These are phyloP conservation scores for Cygnus buccinator DNA, from an alignment of 2,113 vertebrate species.

Conservation along the genomic window DNA sequence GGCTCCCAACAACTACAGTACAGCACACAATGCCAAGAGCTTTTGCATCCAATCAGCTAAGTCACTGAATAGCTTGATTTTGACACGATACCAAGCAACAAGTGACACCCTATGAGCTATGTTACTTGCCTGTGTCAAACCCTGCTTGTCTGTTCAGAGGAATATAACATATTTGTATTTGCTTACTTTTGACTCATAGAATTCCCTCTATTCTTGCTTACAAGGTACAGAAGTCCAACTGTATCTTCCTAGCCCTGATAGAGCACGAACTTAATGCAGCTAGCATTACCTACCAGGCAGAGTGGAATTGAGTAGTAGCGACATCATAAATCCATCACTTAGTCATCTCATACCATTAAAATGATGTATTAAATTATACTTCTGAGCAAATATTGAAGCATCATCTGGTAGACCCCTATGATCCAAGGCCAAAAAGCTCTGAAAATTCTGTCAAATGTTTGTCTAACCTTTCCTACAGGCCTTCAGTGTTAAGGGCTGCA, in stretches of 20 bases:
- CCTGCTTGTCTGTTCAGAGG: neutral
- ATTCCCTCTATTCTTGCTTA: neutral
- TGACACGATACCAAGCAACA: neutral
- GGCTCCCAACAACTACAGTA: neutral
- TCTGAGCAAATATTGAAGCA: neutral
- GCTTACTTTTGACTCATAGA: neutral
- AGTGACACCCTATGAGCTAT: neutral
- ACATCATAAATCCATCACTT: neutral
- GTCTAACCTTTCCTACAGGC: neutral
- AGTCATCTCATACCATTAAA: neutral
- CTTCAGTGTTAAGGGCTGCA: neutral
- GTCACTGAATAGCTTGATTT: neutral
- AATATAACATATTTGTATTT: neutral
- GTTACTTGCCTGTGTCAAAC: neutral
- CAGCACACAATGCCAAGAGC: neutral
- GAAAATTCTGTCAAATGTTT: neutral
- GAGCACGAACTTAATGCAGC: neutral
- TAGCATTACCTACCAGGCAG: neutral
- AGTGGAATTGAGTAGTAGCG: neutral
- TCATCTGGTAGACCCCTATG: neutral
- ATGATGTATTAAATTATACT: neutral
- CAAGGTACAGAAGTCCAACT: neutral
- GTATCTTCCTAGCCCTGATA: neutral
- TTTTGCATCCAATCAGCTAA: neutral
- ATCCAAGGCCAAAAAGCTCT: neutral